Evolutionary conservation across 2,888 invertebrate species (phyloP), one percentile per base, ranked within the genome.

Genomic region (Eledona agricola): DNA sequence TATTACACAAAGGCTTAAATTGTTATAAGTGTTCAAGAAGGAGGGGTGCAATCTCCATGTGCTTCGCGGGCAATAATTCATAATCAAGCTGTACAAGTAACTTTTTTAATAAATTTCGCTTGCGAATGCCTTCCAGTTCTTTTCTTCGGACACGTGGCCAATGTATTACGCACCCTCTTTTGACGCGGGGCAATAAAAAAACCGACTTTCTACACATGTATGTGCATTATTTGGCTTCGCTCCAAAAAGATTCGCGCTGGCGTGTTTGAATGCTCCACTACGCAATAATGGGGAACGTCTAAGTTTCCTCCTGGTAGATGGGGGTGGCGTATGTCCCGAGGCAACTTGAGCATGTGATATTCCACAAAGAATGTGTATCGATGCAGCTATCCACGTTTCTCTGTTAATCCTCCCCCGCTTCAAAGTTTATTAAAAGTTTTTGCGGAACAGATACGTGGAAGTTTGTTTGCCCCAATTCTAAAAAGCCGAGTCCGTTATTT

Each of bases 21-120:
- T 56, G 51, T 57, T 58, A 55, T 49, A 52, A 60, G 52, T 59
- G 54, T 55, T 50, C 19, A 45, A 45, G 34, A 3, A 31, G 13
- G 17, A 37, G 35, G 19, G 5, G 32, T 15, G 26, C 5, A 6
- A 13, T 19, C 28, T 28, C 28, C 29, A 28, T 37, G 19, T 22
- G 38, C 47, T 51, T 52, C 34, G n/a, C 57, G 50, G 54, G 43
- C 28, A 31, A 47, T 42, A 58, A 58, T 46, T 49, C 13, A 37
- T 20, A 47, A 47, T 47, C 35, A 37, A 25, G 35, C 11, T 32
- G 23, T 35, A 26, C 35, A 55, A 57, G 58, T 59, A 61, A 61
- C 58, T 61, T 64, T 61, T 64, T 64, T 63, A 63, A 64, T 62
- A 63, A 62, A 64, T 64, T 64, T 62, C 54, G 59, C 58, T 64